A percentile compares a stretch with the other conserved stretches of the same genome.
These are phyloP conservation scores for Onychostoma macrolepis DNA, from an alignment of 2,113 vertebrate species.

Conservation along the genomic window DNA sequence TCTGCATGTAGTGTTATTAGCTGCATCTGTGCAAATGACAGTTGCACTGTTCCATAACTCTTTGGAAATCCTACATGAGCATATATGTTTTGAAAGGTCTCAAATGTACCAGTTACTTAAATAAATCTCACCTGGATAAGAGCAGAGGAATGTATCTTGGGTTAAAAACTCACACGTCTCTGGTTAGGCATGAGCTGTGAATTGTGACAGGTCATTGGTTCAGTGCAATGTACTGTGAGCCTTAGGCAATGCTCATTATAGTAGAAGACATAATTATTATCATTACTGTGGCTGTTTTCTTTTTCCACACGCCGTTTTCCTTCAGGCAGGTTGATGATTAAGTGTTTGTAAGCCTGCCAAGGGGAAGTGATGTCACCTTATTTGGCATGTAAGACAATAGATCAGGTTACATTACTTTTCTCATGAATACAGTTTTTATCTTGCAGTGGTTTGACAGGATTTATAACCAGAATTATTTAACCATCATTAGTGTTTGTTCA, in stretches of 20 bases:
- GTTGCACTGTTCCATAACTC: background rate
- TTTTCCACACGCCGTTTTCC: slow-evolving; percentile 48
- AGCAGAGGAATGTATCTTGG: slow-evolving; percentile 64
- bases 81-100: background rate
- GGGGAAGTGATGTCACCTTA: slow-evolving; percentile 68
- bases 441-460: background rate
- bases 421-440: slow-evolving; percentile 3
- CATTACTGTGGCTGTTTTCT: slow-evolving; percentile 64
- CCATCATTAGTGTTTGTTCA: background rate
- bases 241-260: slow-evolving; percentile 66
- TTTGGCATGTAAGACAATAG: slow-evolving; percentile 55
- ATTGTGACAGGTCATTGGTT: slow-evolving; percentile 70
- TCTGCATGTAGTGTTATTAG: background rate
- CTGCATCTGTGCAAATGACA: background rate
- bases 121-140: slow-evolving; percentile 56
- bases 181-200: slow-evolving; percentile 65
- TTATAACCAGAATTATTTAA: background rate
- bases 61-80: background rate
- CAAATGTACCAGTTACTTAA: background rate
- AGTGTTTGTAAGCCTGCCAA: slow-evolving; percentile 55
- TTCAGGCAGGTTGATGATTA: slow-evolving; percentile 61
- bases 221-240: slow-evolving; percentile 65
- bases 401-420: slow-evolving; percentile 58
- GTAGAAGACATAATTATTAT: slow-evolving; percentile 74
- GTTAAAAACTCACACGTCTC: slow-evolving; percentile 45